A percentile compares a stretch with the other conserved stretches of the same genome.
phyloP scores from a whole-genome alignment of 2,888 invertebrate genomes.

The Ichneumoninae sp. region DNA sequence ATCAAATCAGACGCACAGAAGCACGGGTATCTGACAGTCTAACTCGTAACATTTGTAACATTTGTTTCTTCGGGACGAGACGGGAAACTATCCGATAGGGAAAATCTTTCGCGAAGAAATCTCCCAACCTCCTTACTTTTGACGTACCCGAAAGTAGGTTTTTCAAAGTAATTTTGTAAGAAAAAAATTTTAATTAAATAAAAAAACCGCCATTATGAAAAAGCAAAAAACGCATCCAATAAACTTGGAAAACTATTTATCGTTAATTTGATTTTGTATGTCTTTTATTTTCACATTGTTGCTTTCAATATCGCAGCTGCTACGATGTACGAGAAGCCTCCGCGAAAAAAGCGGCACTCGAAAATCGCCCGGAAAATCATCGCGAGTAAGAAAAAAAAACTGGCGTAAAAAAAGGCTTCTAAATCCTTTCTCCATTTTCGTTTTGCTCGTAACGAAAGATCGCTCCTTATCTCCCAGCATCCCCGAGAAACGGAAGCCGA shows the following conservation, averaged over 20 bases:
- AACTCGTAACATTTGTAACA: constrained; percentile 49
- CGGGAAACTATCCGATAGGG: constrained; percentile 17
- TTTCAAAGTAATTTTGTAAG: neutral
- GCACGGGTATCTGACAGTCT: constrained; percentile 10
- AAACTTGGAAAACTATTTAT: neutral
- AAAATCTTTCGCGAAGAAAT: neutral
- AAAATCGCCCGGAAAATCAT: too few relatives aligned
- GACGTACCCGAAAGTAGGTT: neutral
- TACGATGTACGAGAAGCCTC: neutral
- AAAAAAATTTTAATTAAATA: neutral
- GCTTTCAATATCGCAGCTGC: neutral
- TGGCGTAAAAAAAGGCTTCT: neutral
- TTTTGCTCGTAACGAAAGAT: neutral
- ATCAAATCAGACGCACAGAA: neutral
- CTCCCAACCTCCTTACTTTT: neutral
- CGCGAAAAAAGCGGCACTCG: neutral
- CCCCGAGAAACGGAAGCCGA: neutral
- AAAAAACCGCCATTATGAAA: neutral
- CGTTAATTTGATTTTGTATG: neutral
- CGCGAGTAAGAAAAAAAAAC: neutral
- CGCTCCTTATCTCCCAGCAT: neutral
- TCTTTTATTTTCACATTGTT: neutral
- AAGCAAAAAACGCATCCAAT: neutral
- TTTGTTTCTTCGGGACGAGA: constrained; percentile 31
- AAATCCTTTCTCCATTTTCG: neutral